Evolutionary conservation across 2,888 invertebrate genomes (phyloP), one percentile per base, ranked within the genome.

Genomic region (Meghimatium bilineatum): DNA sequence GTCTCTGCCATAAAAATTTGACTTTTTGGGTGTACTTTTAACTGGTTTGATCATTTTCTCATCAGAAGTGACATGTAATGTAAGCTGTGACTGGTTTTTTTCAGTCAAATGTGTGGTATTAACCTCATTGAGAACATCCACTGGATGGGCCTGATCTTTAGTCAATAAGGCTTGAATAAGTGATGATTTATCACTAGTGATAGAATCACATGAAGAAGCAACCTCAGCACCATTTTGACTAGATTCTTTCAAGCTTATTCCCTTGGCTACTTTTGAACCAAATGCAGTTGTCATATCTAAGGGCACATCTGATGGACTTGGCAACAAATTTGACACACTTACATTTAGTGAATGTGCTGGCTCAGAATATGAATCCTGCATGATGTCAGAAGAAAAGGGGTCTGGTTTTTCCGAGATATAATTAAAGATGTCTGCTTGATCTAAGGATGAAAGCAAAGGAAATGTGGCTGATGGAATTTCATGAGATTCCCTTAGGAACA

Each of bases 1-100:
- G 67, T 84, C 84, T 66, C 84, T 74, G 6, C 84, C 84, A 67
- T 84, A 84, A 66, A 84, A 84, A 38, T 84, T 84, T 26, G 84
- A 84, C 60, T 84, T 84, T 66, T 84, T 84, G 0, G 84, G 84
- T n/a, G 84, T 80, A 32, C 79, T 84, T 52, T 84, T 84, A 29
- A 72, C 32, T 34, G 75, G 71, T 34, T 72, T 83, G 23, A 44
- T 32, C 8, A 34, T 8, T 60, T 67, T 78, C 23, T 69, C 69
- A 52, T 77, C 69, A 77, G 29, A 74, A 34, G 56, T 38, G 5
- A 44, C 29, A 12, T 63, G 44, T 2, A 74, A 36, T 17, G 23
- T 52, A 23, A 71, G 29, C 74, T 81, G 81, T 38, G 38, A 29
- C 23, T 72, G 69, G 29, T 56, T 71, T 44, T 44, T 66, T 10